Percentiles rank a stretch among this genome's conserved stretches.
phyloP scores from a whole-genome alignment of 1,140 invertebrate genomes.

The Zaprionus camerounensis region DNA sequence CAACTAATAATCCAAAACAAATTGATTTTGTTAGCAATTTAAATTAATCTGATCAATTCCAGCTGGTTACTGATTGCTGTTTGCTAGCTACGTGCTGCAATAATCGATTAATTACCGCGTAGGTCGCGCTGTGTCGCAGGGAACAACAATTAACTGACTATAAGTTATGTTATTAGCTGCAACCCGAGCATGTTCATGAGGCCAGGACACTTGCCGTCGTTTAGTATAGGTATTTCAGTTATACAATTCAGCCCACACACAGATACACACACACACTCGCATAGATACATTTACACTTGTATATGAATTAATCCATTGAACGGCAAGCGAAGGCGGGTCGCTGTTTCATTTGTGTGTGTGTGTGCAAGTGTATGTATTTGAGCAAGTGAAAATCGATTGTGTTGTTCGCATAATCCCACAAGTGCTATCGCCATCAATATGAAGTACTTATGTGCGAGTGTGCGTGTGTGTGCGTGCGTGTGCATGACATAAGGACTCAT shows the following conservation, averaged over 20 bases:
- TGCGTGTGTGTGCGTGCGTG: conserved; percentile 27
- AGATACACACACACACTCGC: not conserved
- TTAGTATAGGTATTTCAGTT: conserved; percentile 32
- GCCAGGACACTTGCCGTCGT: conserved; percentile 65
- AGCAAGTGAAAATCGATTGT: conserved; percentile 54
- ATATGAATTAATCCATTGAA: conserved; percentile 10
- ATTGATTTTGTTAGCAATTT: not conserved
- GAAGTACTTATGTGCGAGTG: conserved; percentile 9
- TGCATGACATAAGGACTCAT: conserved; percentile 56
- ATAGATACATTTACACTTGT: not conserved
- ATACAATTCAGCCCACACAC: not conserved
- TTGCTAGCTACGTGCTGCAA: conserved; percentile 1
- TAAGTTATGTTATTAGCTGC: conserved; percentile 46
- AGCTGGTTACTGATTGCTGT: not conserved
- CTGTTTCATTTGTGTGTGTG: not conserved
- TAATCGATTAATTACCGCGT: conserved; percentile 29
- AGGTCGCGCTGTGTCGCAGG: conserved; percentile 5
- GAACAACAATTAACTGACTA: conserved; percentile 27
- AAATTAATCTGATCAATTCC: not conserved
- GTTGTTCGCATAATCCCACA: conserved; percentile 60
- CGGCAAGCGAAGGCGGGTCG: not conserved
- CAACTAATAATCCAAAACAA: not conserved
- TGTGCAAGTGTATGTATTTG: conserved; percentile 1
- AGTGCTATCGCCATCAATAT: conserved; percentile 53
- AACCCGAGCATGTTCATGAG: conserved; percentile 56